A percentile compares a stretch with the other conserved stretches of the same genome.
Conservation (phyloP, 2,113 vertebrate species). For the Nanorana parkeri region DNA sequence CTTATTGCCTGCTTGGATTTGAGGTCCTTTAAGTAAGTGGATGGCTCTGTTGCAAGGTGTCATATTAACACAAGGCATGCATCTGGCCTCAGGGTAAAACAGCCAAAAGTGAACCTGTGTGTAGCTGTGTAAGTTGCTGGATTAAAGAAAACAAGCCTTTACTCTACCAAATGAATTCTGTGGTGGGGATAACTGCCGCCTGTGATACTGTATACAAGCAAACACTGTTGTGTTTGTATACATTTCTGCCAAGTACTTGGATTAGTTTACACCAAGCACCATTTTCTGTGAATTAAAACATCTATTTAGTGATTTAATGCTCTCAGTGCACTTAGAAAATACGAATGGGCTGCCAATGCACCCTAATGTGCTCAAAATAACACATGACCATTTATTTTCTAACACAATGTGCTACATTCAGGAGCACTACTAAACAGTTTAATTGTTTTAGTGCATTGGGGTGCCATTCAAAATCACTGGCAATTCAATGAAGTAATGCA, state of each 20-base stretch:
- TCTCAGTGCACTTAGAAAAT: too few relatives aligned
- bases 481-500: too few relatives aligned
- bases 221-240: neutral
- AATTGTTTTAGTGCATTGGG: too few relatives aligned
- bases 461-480: too few relatives aligned
- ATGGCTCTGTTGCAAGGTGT: slow-evolving; percentile 47
- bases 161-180: slow-evolving; percentile 1
- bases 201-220: slow-evolving; percentile 45
- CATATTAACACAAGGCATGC: slow-evolving; percentile 15
- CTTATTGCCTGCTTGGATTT: slow-evolving; percentile 83
- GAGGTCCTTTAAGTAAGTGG: slow-evolving; percentile 63
- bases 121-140: neutral
- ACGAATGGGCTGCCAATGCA: too few relatives aligned
- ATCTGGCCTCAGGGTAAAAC: neutral
- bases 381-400: too few relatives aligned
- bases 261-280: slow-evolving; percentile 40
- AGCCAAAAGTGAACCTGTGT: slow-evolving; percentile 20
- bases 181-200: neutral
- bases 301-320: neutral
- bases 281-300: neutral
- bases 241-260: slow-evolving; percentile 36
- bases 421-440: too few relatives aligned
- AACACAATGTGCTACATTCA: too few relatives aligned
- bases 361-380: too few relatives aligned
- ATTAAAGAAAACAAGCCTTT: slow-evolving; percentile 12